A percentile compares a stretch with the other conserved stretches of the same genome.
Conservation (phyloP, 2,113 vertebrate species). For the Hymenochirus boettgeri region DNA sequence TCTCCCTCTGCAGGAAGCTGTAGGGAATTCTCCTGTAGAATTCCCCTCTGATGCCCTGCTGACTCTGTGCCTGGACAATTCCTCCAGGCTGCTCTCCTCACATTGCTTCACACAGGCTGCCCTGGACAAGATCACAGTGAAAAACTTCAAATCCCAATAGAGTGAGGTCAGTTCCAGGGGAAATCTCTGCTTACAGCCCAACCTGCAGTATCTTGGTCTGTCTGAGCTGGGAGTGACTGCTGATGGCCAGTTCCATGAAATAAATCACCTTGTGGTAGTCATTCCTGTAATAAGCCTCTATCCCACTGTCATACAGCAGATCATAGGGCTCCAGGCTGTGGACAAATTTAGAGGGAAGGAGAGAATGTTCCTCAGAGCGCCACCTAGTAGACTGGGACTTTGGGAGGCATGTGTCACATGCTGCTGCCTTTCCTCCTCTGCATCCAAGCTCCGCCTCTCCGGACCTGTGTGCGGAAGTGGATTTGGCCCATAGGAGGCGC, state of each 20-base stretch:
- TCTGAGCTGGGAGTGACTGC: constrained; percentile 67
- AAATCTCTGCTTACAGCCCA: constrained; percentile 70
- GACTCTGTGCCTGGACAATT: constrained; percentile 68
- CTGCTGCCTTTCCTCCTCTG: too few relatives aligned
- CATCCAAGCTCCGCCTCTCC: too few relatives aligned
- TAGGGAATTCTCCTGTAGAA: constrained; percentile 89
- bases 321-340: constrained; percentile 71
- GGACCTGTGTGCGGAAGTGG: too few relatives aligned
- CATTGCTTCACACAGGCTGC: constrained; percentile 74
- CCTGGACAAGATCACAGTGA: constrained; percentile 68
- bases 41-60: constrained; percentile 82
- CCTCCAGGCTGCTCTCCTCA: constrained; percentile 61
- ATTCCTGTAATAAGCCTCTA: constrained; percentile 69
- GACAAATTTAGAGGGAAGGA: too few relatives aligned
- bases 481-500: too few relatives aligned
- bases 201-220: constrained; percentile 66
- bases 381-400: too few relatives aligned
- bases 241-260: constrained; percentile 77
- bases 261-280: constrained; percentile 69
- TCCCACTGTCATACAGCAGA: constrained; percentile 72
- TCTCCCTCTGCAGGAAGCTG: constrained; percentile 90
- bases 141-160: constrained; percentile 63
- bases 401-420: too few relatives aligned
- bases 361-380: too few relatives aligned
- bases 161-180: constrained; percentile 49